Conservation (phyloP, 2,797 vertebrate species). For the Karalla daura region DNA sequence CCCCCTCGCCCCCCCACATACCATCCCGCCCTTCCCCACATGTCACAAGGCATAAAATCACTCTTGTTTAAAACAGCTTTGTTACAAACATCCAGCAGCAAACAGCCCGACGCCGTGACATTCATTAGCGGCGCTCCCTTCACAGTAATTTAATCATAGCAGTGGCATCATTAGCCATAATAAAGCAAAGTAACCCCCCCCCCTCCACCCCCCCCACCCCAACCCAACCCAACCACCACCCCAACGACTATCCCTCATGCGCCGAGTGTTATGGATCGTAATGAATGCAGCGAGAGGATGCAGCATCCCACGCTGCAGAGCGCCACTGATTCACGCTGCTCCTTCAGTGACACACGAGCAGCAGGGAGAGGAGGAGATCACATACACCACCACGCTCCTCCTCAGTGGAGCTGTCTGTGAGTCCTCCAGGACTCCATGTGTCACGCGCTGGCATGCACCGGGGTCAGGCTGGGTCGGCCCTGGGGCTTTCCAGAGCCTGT, state of each 20-base stretch:
- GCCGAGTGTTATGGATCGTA: conserved; percentile 35
- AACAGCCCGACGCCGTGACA: conserved; percentile 27
- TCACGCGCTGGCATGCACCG: no score
- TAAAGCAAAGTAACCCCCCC: background rate
- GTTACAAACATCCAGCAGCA: conserved; percentile 52
- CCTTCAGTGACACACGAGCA: conserved; percentile 29
- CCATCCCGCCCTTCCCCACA: background rate
- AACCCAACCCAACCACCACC: no score
- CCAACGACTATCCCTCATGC: background rate
- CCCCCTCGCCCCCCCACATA: conserved; percentile 9
- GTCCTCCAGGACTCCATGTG: no score
- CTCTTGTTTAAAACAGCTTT: conserved; percentile 41
- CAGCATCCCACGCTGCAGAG: conserved; percentile 36
- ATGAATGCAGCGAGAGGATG: conserved; percentile 59
- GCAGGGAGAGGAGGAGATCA: conserved; percentile 31
- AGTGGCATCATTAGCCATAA: conserved; percentile 44
- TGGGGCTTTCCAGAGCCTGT: no score
- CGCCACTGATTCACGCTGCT: conserved; percentile 37
- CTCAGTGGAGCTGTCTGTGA: conserved; percentile 27
- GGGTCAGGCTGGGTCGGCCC: no score
- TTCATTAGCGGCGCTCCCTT: conserved; percentile 46
- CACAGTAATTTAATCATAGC: conserved; percentile 52
- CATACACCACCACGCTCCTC: conserved; percentile 39
- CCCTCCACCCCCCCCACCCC: background rate
- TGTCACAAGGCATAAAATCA: conserved; percentile 54